Base-by-base conservation (phyloP, 2,797 vertebrate species). In the Etheostoma nigrum region DNA sequence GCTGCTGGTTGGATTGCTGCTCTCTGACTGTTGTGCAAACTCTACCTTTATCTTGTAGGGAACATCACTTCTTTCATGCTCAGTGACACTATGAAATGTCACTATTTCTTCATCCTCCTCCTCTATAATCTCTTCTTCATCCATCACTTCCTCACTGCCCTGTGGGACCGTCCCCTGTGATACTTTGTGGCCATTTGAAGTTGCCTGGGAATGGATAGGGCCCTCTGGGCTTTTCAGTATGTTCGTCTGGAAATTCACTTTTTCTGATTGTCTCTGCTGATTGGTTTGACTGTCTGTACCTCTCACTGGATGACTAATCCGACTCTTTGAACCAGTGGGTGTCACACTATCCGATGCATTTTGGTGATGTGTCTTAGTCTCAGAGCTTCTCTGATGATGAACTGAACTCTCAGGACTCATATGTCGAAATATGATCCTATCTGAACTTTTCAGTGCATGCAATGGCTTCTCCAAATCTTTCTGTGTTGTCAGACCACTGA, bases 381-480 rank as follows among this genome's bases (percentile, higher is more conserved):
- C 61, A 27, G 66, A 19, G 40, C n/a, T 60, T 53, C 47, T 60
- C n/a, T 83, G 75, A 54, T 51, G 67, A 61, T 79, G 42, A 65
- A 47, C 27, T 2, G 2, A 27, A 57, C 51, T 74, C 51, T 88
- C 67, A 25, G 74, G 80, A 65, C 44, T 68, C 2, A 2, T 33
- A 19, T 74, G 51, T 55, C 69, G 70, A 72, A 87, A 70, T 23
- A 62, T 44, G 19, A 72, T 44, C 10, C 76, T 52, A 53, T 63
- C 83, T 53, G 79, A 76, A 68, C 67, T 74, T 19, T 30, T 61
- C n/a, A 54, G 40, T 30, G 59, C 59, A 44, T 85, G 57, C 63
- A 70, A 40, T 12, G 84, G 81, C 77, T 74, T 81, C n/a, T 83
- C 80, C 49, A 69, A 53, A 45, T 74, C 67, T 49, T 27, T 81